A percentile compares a stretch with the other conserved stretches of the same genome.
phyloP scores from a whole-genome alignment of 1,140 invertebrate genomes.

The Episyrphus balteatus region DNA sequence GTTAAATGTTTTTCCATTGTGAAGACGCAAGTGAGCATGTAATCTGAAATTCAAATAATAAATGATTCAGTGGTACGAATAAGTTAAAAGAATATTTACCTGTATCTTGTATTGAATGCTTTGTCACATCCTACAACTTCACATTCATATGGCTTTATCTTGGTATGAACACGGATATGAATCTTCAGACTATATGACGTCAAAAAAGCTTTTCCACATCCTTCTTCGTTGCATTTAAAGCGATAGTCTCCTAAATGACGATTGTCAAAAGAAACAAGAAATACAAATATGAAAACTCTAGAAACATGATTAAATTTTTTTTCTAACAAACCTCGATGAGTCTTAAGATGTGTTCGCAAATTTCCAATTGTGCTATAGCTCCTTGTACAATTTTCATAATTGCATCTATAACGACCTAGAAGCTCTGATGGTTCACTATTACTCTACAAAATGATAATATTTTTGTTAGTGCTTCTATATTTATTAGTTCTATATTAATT shows the following conservation, averaged over 20 bases:
- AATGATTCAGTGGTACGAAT: neutral
- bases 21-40: conserved; percentile 81
- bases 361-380: conserved; percentile 92
- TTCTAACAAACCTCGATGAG: conserved; percentile 70
- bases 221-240: conserved; percentile 78
- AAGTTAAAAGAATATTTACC: conserved; percentile 36
- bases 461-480: too few relatives aligned
- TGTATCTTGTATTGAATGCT: conserved; percentile 89
- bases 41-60: conserved; percentile 45
- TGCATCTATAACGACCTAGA: conserved; percentile 60
- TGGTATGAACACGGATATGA: conserved; percentile 88
- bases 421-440: conserved; percentile 10
- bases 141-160: conserved; percentile 83
- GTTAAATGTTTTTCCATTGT: conserved; percentile 92
- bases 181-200: conserved; percentile 93
- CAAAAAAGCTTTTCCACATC: conserved; percentile 86
- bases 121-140: conserved; percentile 70
- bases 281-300: conserved; percentile 2
- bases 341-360: conserved; percentile 89
- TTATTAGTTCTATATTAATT: too few relatives aligned
- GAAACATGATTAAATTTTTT: neutral
- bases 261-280: conserved; percentile 1
- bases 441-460: too few relatives aligned
- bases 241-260: conserved; percentile 82
- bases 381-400: conserved; percentile 77